phyloP scores from a whole-genome alignment of 2,888 invertebrate genomes.

The Andrena camellia region DNA sequence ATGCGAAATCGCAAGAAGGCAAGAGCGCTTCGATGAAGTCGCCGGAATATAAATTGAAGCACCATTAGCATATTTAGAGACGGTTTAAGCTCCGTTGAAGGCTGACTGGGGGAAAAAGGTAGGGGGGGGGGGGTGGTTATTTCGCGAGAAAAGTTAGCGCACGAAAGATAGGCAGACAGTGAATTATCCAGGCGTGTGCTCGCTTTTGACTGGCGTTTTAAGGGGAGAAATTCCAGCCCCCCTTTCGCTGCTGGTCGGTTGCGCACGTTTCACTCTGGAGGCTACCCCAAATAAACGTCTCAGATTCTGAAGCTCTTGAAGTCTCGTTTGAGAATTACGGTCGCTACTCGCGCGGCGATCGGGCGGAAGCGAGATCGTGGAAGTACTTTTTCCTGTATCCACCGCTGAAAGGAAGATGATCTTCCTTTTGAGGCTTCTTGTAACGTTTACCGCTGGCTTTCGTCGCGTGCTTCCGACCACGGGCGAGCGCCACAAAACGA shows the following conservation, averaged over 20 bases:
- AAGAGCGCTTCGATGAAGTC: too few species aligned
- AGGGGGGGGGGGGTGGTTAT: not conserved
- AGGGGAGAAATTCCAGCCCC: slow-evolving; percentile 28
- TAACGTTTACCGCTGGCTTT: not conserved
- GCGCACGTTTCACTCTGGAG: slow-evolving; percentile 48
- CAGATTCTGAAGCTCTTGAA: slow-evolving; percentile 30
- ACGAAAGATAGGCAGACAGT: not conserved
- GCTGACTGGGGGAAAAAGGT: not conserved
- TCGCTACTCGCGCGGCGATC: not conserved
- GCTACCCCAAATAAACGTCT: slow-evolving; percentile 42
- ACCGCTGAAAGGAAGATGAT: not conserved
- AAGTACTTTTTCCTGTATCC: slow-evolving; percentile 10
- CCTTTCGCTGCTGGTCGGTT: slow-evolving; percentile 12
- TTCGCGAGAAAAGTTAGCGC: not conserved
- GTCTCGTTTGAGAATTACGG: slow-evolving; percentile 41
- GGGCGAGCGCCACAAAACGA: not conserved
- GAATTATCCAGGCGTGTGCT: slow-evolving; percentile 24
- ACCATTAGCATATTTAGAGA: not conserved
- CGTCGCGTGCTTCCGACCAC: not conserved
- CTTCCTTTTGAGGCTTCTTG: slow-evolving; percentile 3
- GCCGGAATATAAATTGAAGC: not conserved
- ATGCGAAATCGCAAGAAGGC: too few species aligned
- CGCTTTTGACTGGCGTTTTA: slow-evolving; percentile 46
- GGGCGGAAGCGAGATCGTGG: slow-evolving; percentile 19
- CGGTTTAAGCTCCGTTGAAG: not conserved